phyloP scores from a whole-genome alignment of 37 sponge, comb jelly and placozoan species.

The Lycopodina hypogea region DNA sequence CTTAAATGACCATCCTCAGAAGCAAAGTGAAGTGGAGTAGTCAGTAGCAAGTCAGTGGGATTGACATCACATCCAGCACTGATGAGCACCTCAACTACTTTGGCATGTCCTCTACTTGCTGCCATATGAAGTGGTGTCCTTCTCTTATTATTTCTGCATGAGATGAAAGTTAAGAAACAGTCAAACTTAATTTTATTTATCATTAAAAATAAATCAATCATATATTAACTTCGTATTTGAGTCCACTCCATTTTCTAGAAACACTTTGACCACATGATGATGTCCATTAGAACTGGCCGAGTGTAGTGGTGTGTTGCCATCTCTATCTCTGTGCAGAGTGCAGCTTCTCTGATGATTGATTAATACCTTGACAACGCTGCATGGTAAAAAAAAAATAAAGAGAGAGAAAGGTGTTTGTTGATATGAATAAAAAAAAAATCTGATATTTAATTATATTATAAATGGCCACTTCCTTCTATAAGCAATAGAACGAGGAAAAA shows the following conservation, averaged over 20 bases:
- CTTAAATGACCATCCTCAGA: conserved; percentile 58
- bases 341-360: conserved; percentile 19
- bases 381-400: no score
- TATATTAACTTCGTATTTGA: conserved; percentile 59
- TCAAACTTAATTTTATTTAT: no score
- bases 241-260: conserved; percentile 67
- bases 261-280: conserved; percentile 33
- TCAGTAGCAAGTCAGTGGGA: conserved; percentile 58
- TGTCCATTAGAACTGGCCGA: conserved; percentile 82
- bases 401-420: no score
- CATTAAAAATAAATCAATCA: no score
- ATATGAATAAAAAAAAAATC: no score
- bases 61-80: conserved; percentile 66
- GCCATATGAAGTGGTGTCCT: conserved; percentile 89
- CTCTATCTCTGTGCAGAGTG: conserved; percentile 80
- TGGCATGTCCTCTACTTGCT: conserved; percentile 44
- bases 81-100: conserved; percentile 52
- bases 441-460: no score
- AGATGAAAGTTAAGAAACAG: no score
- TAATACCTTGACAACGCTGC: conserved; percentile 33
- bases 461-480: no score
- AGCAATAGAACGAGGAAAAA: no score
- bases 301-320: conserved; percentile 88
- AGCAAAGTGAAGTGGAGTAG: conserved; percentile 87
- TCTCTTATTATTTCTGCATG: conserved; percentile 55